Conservation (phyloP, 1,140 invertebrate genomes). For the Temnothorax curvispinosus region DNA sequence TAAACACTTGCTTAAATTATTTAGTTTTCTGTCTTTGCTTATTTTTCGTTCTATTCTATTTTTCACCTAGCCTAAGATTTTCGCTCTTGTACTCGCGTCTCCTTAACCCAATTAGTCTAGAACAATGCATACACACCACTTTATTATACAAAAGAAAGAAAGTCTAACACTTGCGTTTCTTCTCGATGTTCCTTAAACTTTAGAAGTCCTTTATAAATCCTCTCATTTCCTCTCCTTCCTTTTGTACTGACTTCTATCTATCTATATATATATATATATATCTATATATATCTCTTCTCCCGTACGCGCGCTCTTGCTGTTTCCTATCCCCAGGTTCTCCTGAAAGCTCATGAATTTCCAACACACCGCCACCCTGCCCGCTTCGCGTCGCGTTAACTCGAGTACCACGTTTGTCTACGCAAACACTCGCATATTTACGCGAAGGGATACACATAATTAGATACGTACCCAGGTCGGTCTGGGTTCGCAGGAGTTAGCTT, state of each 20-base stretch:
- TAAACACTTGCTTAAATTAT: slow-evolving; percentile 21
- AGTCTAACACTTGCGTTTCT: slow-evolving; percentile 34
- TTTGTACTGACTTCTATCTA: background rate
- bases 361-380: slow-evolving; percentile 64
- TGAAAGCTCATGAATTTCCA: slow-evolving; percentile 78
- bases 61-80: background rate
- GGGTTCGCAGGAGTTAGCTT: slow-evolving; percentile 28
- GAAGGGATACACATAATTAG: slow-evolving; percentile 66
- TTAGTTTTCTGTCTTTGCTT: background rate
- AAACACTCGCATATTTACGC: slow-evolving; percentile 53
- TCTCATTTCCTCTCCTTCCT: slow-evolving; percentile 3
- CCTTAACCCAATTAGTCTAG: slow-evolving; percentile 22
- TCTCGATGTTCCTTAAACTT: slow-evolving; percentile 39
- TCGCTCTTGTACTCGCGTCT: slow-evolving; percentile 23
- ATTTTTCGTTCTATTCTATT: background rate
- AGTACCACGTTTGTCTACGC: slow-evolving; percentile 47
- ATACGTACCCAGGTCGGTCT: slow-evolving; percentile 21
- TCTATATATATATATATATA: background rate
- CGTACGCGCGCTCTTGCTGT: slow-evolving; percentile 22
- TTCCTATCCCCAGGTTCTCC: slow-evolving; percentile 58
- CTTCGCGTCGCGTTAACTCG: slow-evolving; percentile 50
- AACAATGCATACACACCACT: background rate
- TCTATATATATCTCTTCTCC: background rate
- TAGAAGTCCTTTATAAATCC: background rate
- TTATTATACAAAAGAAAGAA: background rate